Conservation (phyloP, 2,888 invertebrate species). For the Shargacucullia verbasci region DNA sequence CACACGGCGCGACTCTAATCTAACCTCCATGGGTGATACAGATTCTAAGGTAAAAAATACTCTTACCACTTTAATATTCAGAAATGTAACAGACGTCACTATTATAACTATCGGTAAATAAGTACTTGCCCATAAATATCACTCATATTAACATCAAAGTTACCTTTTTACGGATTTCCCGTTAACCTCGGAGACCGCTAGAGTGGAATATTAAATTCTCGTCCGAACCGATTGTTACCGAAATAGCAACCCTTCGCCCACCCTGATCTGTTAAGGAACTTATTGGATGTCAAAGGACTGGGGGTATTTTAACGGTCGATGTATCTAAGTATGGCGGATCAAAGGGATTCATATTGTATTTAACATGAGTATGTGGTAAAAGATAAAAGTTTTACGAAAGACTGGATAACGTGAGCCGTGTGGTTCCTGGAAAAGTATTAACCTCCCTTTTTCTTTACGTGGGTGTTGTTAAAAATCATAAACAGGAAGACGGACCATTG, state of each 20-base stretch:
- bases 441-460: no score
- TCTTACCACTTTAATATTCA: no score
- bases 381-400: conserved; percentile 13
- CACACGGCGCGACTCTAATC: no score
- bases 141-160: conserved; percentile 21
- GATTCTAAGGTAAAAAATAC: no score
- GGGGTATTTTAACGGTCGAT: conserved; percentile 31
- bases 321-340: conserved; percentile 25
- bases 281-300: conserved; percentile 45
- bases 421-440: no score
- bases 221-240: conserved; percentile 38
- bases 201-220: conserved; percentile 50
- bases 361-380: not conserved
- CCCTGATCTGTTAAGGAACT: conserved; percentile 20
- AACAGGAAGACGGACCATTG: no score
- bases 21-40: no score
- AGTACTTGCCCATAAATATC: conserved; percentile 4
- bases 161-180: conserved; percentile 24
- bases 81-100: no score
- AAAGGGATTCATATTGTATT: conserved; percentile 32
- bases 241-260: conserved; percentile 42
- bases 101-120: no score
- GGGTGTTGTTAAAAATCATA: no score
- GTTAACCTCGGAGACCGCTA: conserved; percentile 15
- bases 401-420: conserved; percentile 4